Evolutionary conservation across 2,797 vertebrate genomes (phyloP), one percentile per base, ranked within the genome.

Genomic region (Paramormyrops hopkinsi): DNA sequence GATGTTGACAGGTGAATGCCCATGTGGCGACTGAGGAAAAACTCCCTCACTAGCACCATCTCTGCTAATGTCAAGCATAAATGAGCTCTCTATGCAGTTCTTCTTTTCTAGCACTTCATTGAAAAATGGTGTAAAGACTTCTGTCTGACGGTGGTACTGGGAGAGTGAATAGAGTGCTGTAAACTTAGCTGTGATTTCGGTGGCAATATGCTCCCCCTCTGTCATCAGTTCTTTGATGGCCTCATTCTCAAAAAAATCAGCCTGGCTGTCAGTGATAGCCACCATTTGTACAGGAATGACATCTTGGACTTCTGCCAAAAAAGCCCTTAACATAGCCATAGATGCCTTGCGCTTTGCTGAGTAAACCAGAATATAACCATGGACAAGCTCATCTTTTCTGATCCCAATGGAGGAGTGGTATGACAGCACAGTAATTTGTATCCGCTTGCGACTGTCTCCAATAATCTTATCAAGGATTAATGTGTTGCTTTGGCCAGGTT

Each of bases 141-240:
- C 99, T 0, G 99, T 99, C 90, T 99, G 99, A 29, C 98, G 96
- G 90, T 99, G 98, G 96, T 99, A 99, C 11, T 99, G 98, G 59
- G 98, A 99, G 93, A 99, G 95, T 0, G 98, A 99, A 96, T 99
- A 99, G 0, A 99, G 94, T 4, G 98, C 98, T 12, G 98, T 99
- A 91, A 99, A 99, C 92, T 99, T 99, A 89, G 98, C 98, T 0
- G 97, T 94, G 44, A 99, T 99, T 94, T 99, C 98, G 6, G 98
- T 99, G 90, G 98, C 99, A 90, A 99, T 99, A 94, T 99, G 99
- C 91, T 99, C 98, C 51, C 98, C 99, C 94, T 99, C 99, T 0
- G 98, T 99, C 98, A 99, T 99, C 91, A 99, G 93, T 90, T 99
- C 99, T 92, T 99, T 99, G 92, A 99, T 99, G 33, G 97, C 96